Percentiles rank a stretch among this genome's conserved stretches.
Evolutionary conservation across 2,888 invertebrate species (phyloP).

Genomic region (Orthosia gothica): DNA sequence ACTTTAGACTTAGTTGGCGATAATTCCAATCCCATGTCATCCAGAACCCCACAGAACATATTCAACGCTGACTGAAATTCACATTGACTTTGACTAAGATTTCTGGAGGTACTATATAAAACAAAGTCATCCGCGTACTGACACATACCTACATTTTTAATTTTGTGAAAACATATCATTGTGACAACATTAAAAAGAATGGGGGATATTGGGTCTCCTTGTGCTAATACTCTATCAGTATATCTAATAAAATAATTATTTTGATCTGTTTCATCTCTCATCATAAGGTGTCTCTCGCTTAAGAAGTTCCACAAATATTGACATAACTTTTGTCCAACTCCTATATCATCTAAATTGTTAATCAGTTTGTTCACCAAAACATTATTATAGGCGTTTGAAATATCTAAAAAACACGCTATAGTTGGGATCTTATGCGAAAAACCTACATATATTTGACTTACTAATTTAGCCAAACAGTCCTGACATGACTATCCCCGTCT

Average conservation of each 20-base stretch:
- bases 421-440: slow-evolving; percentile 18
- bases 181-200: too few species aligned
- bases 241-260: background rate
- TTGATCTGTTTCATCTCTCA: background rate
- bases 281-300: background rate
- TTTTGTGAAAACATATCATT: too few species aligned
- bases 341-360: background rate
- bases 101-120: too few species aligned
- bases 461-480: slow-evolving; percentile 11
- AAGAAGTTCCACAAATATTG: slow-evolving; percentile 1
- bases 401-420: slow-evolving; percentile 21
- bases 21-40: background rate
- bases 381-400: background rate
- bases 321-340: background rate
- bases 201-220: background rate
- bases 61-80: background rate
- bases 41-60: background rate
- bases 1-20: background rate
- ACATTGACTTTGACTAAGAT: background rate
- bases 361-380: background rate
- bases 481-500: slow-evolving; percentile 22
- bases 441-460: slow-evolving; percentile 29
- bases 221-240: background rate
- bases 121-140: too few species aligned
- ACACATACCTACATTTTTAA: too few species aligned